Evolutionary conservation across 2,888 invertebrate genomes (phyloP).

Genomic region (Augiades crinisus): DNA sequence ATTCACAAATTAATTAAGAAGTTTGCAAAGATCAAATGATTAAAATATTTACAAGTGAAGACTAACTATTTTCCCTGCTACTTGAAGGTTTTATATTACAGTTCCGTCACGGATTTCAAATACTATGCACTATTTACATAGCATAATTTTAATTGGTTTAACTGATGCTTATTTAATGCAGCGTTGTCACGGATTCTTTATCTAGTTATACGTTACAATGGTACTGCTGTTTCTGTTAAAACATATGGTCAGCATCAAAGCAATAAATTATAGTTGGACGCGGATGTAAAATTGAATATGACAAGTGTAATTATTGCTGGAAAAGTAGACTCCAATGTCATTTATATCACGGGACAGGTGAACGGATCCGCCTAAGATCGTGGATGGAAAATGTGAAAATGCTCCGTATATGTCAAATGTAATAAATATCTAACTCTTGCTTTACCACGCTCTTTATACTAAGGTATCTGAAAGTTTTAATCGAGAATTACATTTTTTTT

Average conservation of each 20-base stretch:
- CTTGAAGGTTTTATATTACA: background rate
- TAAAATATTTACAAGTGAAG: too few relatives aligned
- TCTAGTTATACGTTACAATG: slow-evolving; percentile 10
- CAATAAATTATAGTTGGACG: slow-evolving; percentile 4
- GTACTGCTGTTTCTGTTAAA: background rate
- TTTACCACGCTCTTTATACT: too few relatives aligned
- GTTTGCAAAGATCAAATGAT: too few relatives aligned
- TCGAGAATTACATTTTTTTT: too few relatives aligned
- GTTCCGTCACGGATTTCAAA: slow-evolving; percentile 17
- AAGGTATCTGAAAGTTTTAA: too few relatives aligned
- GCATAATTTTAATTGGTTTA: slow-evolving; percentile 11
- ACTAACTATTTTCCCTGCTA: too few relatives aligned
- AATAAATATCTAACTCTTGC: too few relatives aligned
- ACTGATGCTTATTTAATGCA: slow-evolving; percentile 19
- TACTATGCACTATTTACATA: slow-evolving; percentile 11
- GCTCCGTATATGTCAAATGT: too few relatives aligned
- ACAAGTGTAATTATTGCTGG: background rate
- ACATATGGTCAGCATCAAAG: slow-evolving; percentile 1
- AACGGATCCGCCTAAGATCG: background rate
- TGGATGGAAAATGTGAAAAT: background rate
- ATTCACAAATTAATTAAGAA: too few relatives aligned
- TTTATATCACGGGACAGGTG: background rate
- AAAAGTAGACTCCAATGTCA: slow-evolving; percentile 10
- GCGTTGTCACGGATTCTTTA: slow-evolving; percentile 17
- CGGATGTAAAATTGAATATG: slow-evolving; percentile 6